Base-by-base conservation (phyloP, 2,797 vertebrate genomes). In the Alfaro cultratus region DNA sequence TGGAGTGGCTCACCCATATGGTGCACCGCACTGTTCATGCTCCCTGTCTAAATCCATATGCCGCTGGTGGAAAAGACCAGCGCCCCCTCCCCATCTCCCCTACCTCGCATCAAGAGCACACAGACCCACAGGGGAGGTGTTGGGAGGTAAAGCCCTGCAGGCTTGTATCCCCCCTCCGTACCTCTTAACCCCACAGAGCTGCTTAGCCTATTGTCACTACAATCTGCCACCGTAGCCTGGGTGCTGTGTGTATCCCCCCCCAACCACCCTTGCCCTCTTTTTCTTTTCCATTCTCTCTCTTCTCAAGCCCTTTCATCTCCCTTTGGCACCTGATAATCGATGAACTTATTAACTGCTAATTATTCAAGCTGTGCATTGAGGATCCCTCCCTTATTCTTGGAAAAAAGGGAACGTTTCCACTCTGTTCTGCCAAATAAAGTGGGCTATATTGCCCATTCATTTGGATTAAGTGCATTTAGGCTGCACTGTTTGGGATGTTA, bases 21-120 rank as follows among this genome's bases (percentile, higher is more conserved):
- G 97, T 95, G 91, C 90, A 83, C 64, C n/a, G 73, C 92, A 91
- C 91, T 93, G 90, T 90, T 93, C 91, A 91, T 93, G 91, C 96
- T 96, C 96, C 96, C 96, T 97, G 96, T 98, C 97, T 97, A 96
- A 95, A 98, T 96, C 97, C 98, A 97, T 97, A 98, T 98, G 97
- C 97, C 96, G 94, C 96, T 96, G 96, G 96, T 96, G 96, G 96
- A 96, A 96, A 96, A 86, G 93, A 29, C 45, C 39, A 49, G 57
- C 36, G 4, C 49, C 36, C 67, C 76, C 76, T 31, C 73, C 49
- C 74, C 60, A 21, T 51, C 76, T 73, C 75, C 60, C 80, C 92
- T 83, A 83, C 96, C 95, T 95, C 92, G 93, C 95, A 91, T 90
- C 83, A 88, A 92, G 95, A 94, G 86, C 87, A 79, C 76, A 80